Base-by-base conservation (phyloP, 2,888 invertebrate species). In the Patella depressa region DNA sequence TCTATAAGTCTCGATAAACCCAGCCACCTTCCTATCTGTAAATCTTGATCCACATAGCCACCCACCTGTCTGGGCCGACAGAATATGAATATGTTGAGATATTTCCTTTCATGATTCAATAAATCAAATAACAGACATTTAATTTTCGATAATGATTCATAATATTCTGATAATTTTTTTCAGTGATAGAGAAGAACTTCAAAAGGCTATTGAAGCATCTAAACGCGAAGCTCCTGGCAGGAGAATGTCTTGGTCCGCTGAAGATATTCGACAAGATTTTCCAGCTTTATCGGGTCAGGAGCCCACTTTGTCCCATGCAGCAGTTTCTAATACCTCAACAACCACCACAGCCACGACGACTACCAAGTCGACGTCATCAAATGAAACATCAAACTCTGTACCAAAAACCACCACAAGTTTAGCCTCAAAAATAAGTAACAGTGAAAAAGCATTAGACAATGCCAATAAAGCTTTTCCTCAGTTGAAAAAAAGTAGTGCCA, bases 211-310 rank as follows among this genome's bases (percentile, higher is more conserved):
- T 15, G 76, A 72, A 65, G 76, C 72, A 15, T 76, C 76, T 14
- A 19, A 72, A 45, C 72, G 54, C 17, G 76, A 73, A n/a, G 34
- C 72, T 14, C 54, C 72, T 55, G 45, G 72, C 19, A 72, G 55
- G 15, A 72, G 69, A 57, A 72, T 53, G 65, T 65, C 65, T 14
- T 65, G 65, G 65, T 65, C 65, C 19, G 65, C 65, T 65, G 65
- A 65, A 24, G 65, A 65, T 65, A 65, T 65, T 65, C 65, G 65
- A 14, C 65, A 80, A 69, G 82, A 82, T 19, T 82, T 82, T 34
- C 82, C 82, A 17, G 73, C 78, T 57, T 72, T 82, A 15, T 74
- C 77, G 12, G 54, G 72, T 54, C 72, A 72, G 7, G 57, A 65
- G 12, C 57, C 59, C 29, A 59, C 69, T 5, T 29, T 11, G 15